Base-by-base conservation (phyloP, 2,797 vertebrate species). In the Lepilemur septentrionalis region DNA sequence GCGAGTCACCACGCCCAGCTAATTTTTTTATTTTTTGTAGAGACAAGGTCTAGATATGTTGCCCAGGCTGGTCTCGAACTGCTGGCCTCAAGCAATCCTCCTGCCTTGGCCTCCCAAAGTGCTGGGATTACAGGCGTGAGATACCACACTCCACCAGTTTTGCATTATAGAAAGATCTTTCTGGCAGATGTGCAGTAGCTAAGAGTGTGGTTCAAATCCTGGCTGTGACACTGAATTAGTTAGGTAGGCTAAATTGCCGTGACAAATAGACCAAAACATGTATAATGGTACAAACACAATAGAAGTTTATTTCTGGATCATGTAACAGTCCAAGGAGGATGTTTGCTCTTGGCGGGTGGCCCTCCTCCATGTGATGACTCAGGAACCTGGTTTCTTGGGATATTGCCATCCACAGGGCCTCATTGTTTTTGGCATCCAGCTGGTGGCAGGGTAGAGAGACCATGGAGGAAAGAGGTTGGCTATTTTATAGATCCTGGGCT, bases 231-330 rank as follows among this genome's bases (percentile, higher is more conserved):
- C 28, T 1, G 15, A 78, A 73, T 86, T 73, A 55, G 69, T 46
- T 63, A 52, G 25, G 50, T 61, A 63, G 69, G 20, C n/a, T 59
- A 50, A 69, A 48, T 43, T 46, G 41, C 35, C 22, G 9, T 65
- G 38, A 52, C 46, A 78, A 79, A 79, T 46, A 82, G 69, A 78
- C 79, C 43, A 35, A 73, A 91, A 89, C 52, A 52, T 72, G 32
- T 80, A 41, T 43, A 32, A 82, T 4, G 50, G 20, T 20, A 73
- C 61, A 73, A 30, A 59, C 46, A 82, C 25, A 69, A 87, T 61
- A 70, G 88, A 86, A 75, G 38, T 69, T 92, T 82, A 85, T 96
- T 96, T 89, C 88, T 79, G 76, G 84, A 80, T 95, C 82, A 7
- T 55, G 13, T 82, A 82, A 46, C 50, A 90, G 63, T 63, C 52